These are phyloP conservation scores for Hipparchia semele DNA, from an alignment of 2,888 invertebrate genomes.

Conservation along the genomic window DNA sequence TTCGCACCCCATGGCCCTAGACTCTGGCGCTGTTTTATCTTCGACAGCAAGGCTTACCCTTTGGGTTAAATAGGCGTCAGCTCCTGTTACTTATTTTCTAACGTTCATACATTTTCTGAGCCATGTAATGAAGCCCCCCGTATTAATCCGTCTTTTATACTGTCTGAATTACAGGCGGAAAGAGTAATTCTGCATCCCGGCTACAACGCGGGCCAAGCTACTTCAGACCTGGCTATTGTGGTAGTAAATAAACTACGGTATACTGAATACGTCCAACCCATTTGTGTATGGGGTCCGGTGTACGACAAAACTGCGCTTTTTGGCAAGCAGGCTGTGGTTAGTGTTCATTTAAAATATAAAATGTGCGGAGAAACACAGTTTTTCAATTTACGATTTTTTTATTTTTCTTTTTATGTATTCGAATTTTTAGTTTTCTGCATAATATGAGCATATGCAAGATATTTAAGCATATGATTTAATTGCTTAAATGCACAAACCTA, in stretches of 20 bases:
- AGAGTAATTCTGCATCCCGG: slow-evolving; percentile 66
- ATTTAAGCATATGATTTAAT: no score
- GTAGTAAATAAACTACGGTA: slow-evolving; percentile 59
- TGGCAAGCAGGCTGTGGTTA: slow-evolving; percentile 66
- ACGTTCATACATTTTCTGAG: neutral
- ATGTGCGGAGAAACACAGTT: neutral
- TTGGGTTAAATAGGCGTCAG: no score
- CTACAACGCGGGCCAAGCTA: slow-evolving; percentile 54
- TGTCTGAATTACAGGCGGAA: slow-evolving; percentile 55
- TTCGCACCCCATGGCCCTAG: no score
- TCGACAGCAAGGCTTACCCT: no score
- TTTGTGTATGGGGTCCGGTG: slow-evolving; percentile 73
- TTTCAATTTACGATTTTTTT: neutral
- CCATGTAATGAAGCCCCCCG: slow-evolving; percentile 19
- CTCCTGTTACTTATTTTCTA: neutral
- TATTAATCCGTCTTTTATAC: slow-evolving; percentile 35
- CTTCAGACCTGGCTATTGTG: slow-evolving; percentile 71
- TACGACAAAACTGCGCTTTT: slow-evolving; percentile 64
- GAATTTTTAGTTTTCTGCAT: no score
- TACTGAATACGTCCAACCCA: slow-evolving; percentile 70
- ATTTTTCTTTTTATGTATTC: slow-evolving; percentile 14
- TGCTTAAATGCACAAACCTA: no score
- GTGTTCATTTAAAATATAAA: slow-evolving; percentile 27
- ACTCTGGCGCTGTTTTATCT: no score
- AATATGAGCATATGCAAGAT: no score